phyloP scores from a whole-genome alignment of 64 coral and sea anemone species.

The Porites australiensis region DNA sequence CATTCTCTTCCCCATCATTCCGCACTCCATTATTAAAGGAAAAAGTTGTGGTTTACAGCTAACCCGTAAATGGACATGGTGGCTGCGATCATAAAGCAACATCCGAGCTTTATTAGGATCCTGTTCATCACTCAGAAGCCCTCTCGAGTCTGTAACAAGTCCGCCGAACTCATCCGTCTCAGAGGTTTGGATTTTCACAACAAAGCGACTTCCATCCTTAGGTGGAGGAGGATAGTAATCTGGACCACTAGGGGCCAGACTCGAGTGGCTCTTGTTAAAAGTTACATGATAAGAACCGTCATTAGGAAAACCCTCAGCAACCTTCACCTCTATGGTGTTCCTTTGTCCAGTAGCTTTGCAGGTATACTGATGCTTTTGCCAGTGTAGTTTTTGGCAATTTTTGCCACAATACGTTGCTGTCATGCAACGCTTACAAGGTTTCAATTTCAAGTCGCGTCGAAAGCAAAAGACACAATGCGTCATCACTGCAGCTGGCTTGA shows the following conservation, averaged over 20 bases:
- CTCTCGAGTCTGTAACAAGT: background rate
- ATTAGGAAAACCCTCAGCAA: too few relatives aligned
- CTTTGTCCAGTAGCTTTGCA: conserved; percentile 13
- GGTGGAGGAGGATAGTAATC: conserved; percentile 3
- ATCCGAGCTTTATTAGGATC: background rate
- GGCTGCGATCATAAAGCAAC: conserved; percentile 32
- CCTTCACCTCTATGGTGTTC: background rate
- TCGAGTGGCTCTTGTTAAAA: too few relatives aligned
- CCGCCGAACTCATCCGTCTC: background rate
- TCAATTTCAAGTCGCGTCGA: background rate
- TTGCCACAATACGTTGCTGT: conserved; percentile 52
- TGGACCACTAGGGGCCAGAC: conserved; percentile 11
- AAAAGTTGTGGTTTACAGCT: background rate
- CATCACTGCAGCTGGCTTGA: background rate
- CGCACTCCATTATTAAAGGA: conserved; percentile 18
- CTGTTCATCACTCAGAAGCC: background rate
- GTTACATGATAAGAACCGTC: too few relatives aligned
- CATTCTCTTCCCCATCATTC: conserved; percentile 19
- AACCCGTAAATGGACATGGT: background rate
- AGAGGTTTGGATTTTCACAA: conserved; percentile 42
- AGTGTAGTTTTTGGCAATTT: conserved; percentile 56
- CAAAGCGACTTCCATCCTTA: conserved; percentile 26
- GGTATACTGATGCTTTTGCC: conserved; percentile 48
- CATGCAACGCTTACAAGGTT: conserved; percentile 39
- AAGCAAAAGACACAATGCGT: background rate